phyloP scores from a whole-genome alignment of 2,888 invertebrate genomes.

The Cephus rjabovi region DNA sequence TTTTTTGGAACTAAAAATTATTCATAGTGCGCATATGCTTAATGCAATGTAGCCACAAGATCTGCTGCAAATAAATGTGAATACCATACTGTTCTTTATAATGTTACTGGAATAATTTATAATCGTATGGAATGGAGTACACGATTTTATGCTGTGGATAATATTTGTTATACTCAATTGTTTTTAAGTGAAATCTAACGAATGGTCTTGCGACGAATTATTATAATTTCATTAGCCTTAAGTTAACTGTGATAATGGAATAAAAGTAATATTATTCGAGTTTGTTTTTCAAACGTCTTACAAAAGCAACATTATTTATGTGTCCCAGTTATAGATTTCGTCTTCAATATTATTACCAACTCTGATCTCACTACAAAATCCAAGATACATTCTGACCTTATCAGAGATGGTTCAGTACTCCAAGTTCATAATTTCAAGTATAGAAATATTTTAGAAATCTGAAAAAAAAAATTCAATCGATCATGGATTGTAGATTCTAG shows the following conservation, averaged over 20 bases:
- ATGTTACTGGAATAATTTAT: neutral
- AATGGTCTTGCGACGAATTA: neutral
- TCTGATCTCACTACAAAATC: neutral
- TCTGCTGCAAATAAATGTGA: slow-evolving; percentile 8
- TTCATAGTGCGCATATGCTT: neutral
- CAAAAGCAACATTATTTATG: neutral
- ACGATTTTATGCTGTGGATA: neutral
- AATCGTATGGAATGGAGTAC: neutral
- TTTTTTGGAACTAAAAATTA: neutral
- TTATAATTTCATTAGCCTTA: slow-evolving; percentile 34
- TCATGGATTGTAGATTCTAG: neutral
- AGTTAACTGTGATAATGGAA: slow-evolving; percentile 54
- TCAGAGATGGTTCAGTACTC: too few relatives aligned
- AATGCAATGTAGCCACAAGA: neutral
- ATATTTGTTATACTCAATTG: neutral
- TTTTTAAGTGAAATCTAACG: neutral
- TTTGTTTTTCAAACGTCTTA: neutral
- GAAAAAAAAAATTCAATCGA: neutral
- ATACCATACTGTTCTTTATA: neutral
- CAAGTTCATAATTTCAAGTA: neutral
- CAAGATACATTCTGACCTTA: too few relatives aligned
- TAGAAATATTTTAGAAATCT: neutral
- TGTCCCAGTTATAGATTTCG: neutral
- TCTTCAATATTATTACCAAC: neutral
- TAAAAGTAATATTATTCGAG: slow-evolving; percentile 22